These are phyloP conservation scores for Heteromormyrus szaboi DNA, from an alignment of 2,797 vertebrate genomes.

Conservation along the genomic window DNA sequence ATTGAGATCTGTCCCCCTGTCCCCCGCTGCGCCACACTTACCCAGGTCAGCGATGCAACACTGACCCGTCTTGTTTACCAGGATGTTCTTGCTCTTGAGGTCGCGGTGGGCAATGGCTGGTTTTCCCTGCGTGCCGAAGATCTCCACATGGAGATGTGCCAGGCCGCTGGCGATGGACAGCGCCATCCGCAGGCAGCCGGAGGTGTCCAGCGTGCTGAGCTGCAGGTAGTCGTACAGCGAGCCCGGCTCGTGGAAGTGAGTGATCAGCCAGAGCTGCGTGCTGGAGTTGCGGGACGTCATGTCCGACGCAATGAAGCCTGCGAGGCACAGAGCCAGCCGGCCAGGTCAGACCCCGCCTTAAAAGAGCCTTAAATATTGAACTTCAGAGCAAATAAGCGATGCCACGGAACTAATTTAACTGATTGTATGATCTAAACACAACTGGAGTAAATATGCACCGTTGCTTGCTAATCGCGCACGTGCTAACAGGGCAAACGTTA, in stretches of 20 bases:
- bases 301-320: slow-evolving; percentile 94
- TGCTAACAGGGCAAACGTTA: neutral
- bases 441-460: neutral
- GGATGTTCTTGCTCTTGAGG: slow-evolving; percentile 96
- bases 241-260: slow-evolving; percentile 95
- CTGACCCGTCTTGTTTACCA: slow-evolving; percentile 94
- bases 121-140: slow-evolving; percentile 96
- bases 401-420: neutral
- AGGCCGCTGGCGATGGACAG: slow-evolving; percentile 89
- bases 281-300: slow-evolving; percentile 98
- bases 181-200: slow-evolving; percentile 84
- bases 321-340: neutral
- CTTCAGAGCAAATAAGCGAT: neutral
- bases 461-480: neutral
- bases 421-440: neutral
- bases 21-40: slow-evolving; percentile 46
- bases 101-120: slow-evolving; percentile 92
- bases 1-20: neutral
- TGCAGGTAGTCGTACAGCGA: slow-evolving; percentile 95
- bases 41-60: slow-evolving; percentile 96
- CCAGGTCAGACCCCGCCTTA: neutral
- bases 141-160: slow-evolving; percentile 92
- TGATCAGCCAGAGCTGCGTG: slow-evolving; percentile 95
- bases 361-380: neutral
- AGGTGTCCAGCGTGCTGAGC: slow-evolving; percentile 83